These are phyloP conservation scores for Hydrotaea diabolus DNA, from an alignment of 2,888 invertebrate species.

Conservation along the genomic window DNA sequence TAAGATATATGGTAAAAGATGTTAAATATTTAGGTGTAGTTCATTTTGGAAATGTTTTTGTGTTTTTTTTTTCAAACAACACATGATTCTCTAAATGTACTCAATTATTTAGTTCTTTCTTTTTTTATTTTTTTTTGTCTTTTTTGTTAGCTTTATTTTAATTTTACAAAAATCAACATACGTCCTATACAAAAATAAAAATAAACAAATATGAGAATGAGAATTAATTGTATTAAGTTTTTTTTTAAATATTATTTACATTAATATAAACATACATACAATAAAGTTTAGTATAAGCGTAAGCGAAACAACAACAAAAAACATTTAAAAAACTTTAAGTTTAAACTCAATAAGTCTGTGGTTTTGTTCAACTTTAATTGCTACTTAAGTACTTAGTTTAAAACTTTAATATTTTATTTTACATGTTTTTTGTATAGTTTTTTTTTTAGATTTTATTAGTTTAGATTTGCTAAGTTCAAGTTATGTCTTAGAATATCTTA, in stretches of 20 bases:
- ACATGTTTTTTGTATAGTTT: constrained; percentile 12
- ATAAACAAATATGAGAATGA: constrained; percentile 46
- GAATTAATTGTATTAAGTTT: constrained; percentile 19
- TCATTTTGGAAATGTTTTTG: constrained; percentile 20
- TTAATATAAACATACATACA: neutral
- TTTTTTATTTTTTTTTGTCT: constrained; percentile 2
- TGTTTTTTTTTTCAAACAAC: neutral
- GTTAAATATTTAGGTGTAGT: constrained; percentile 39
- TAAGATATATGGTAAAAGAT: neutral
- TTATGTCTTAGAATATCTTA: neutral
- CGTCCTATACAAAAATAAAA: constrained; percentile 54
- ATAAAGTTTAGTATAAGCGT: constrained; percentile 3
- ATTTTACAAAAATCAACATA: constrained; percentile 59
- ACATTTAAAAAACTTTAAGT: constrained; percentile 53
- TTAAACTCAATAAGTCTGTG: constrained; percentile 63
- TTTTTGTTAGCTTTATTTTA: constrained; percentile 23
- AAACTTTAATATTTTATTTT: constrained; percentile 29
- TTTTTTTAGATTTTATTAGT: constrained; percentile 43
- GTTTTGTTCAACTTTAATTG: constrained; percentile 63
- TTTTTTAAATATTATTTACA: constrained; percentile 19
- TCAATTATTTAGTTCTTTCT: constrained; percentile 38
- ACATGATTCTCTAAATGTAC: constrained; percentile 43
- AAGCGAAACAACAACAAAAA: constrained; percentile 42
- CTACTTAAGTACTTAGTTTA: constrained; percentile 48
- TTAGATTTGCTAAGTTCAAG: constrained; percentile 8